These are phyloP conservation scores for Drosophila mettleri DNA, from an alignment of 2,888 invertebrate species.

Conservation along the genomic window DNA sequence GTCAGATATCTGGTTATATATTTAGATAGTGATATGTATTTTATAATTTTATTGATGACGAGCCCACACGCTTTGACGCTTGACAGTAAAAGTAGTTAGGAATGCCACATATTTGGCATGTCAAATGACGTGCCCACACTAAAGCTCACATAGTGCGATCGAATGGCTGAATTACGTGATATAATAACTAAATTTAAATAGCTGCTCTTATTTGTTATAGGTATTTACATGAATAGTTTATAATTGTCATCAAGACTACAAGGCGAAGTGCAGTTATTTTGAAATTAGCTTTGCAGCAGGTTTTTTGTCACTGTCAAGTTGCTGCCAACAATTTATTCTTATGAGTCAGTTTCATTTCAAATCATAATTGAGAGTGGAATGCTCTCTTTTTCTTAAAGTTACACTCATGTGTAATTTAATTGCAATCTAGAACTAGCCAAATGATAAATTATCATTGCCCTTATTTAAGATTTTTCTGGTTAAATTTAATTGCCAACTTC, in stretches of 20 bases:
- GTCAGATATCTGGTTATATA: constrained; percentile 13
- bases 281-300: neutral
- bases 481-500: no score
- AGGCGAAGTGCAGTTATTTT: neutral
- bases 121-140: constrained; percentile 53
- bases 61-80: constrained; percentile 57
- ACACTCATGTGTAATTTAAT: neutral
- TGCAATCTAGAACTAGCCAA: neutral
- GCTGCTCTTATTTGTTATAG: constrained; percentile 14
- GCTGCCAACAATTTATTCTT: neutral
- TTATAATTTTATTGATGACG: constrained; percentile 54
- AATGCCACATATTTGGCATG: constrained; percentile 66
- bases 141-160: constrained; percentile 9
- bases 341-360: neutral
- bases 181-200: constrained; percentile 5
- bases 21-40: constrained; percentile 21
- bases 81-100: constrained; percentile 60
- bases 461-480: neutral
- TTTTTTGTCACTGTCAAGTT: neutral
- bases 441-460: neutral
- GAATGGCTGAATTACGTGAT: constrained; percentile 11
- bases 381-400: neutral
- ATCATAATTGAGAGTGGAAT: neutral
- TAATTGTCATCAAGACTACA: neutral
- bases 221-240: neutral